These are phyloP conservation scores for Eilema griseolum DNA, from an alignment of 2,888 invertebrate species.

Conservation along the genomic window DNA sequence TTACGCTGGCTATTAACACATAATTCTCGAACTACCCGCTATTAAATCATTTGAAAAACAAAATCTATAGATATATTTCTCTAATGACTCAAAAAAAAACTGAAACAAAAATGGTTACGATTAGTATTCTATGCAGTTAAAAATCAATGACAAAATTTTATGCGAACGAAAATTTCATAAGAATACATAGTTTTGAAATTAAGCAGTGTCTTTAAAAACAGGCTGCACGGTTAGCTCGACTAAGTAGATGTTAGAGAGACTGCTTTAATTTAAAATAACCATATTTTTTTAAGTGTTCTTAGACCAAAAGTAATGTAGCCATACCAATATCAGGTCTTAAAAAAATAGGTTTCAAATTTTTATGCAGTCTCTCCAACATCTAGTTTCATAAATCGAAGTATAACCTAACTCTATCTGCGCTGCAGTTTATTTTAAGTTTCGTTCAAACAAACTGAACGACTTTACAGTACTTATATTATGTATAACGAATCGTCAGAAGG, in stretches of 20 bases:
- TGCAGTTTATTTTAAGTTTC: conserved; percentile 29
- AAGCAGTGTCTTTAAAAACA: conserved; percentile 33
- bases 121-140: conserved; percentile 41
- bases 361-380: conserved; percentile 30
- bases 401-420: conserved; percentile 36
- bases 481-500: neutral
- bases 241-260: conserved; percentile 29
- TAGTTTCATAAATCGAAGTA: conserved; percentile 31
- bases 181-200: conserved; percentile 29
- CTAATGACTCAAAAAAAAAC: conserved; percentile 33
- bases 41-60: conserved; percentile 34
- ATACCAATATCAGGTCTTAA: neutral
- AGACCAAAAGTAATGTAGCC: too few relatives aligned
- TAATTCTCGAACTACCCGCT: conserved; percentile 34
- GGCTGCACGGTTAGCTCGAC: conserved; percentile 11
- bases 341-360: neutral
- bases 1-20: neutral
- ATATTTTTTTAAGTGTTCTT: too few relatives aligned
- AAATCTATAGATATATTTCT: conserved; percentile 1
- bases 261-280: neutral
- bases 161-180: conserved; percentile 30
- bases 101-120: conserved; percentile 53
- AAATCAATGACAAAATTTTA: conserved; percentile 23
- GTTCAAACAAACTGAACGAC: conserved; percentile 6
- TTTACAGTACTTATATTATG: neutral